phyloP scores from a whole-genome alignment of 2,888 invertebrate genomes.

The Ethmia dodecea region DNA sequence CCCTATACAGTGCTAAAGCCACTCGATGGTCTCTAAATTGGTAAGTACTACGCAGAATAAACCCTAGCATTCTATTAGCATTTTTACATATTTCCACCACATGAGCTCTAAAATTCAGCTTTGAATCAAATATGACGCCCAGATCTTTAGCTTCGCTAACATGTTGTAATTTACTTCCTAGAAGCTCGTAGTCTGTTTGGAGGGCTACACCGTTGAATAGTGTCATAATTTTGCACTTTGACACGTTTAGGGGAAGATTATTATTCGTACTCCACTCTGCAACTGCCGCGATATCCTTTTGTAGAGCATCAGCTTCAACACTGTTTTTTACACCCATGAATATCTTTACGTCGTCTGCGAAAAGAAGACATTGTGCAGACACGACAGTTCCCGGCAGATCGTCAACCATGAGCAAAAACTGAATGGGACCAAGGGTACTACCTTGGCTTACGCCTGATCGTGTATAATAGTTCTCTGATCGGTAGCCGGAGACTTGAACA shows the following conservation, averaged over 20 bases:
- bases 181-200: too few species aligned
- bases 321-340: neutral
- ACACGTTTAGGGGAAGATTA: neutral
- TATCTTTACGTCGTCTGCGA: slow-evolving; percentile 16
- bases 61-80: too few species aligned
- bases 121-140: too few species aligned
- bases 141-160: too few species aligned
- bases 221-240: neutral
- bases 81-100: too few species aligned
- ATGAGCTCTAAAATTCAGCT: too few species aligned
- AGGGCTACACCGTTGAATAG: too few species aligned
- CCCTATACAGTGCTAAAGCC: too few species aligned
- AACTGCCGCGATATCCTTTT: neutral
- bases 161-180: too few species aligned
- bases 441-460: neutral
- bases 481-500: slow-evolving; percentile 1
- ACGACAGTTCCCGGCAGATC: neutral
- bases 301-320: neutral
- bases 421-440: neutral
- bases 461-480: neutral
- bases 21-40: too few species aligned
- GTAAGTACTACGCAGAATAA: too few species aligned
- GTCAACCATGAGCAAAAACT: neutral
- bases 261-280: neutral
- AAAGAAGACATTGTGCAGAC: neutral